These are phyloP conservation scores for Drosophila paramelanica DNA, from an alignment of 2,888 invertebrate species.

Conservation along the genomic window DNA sequence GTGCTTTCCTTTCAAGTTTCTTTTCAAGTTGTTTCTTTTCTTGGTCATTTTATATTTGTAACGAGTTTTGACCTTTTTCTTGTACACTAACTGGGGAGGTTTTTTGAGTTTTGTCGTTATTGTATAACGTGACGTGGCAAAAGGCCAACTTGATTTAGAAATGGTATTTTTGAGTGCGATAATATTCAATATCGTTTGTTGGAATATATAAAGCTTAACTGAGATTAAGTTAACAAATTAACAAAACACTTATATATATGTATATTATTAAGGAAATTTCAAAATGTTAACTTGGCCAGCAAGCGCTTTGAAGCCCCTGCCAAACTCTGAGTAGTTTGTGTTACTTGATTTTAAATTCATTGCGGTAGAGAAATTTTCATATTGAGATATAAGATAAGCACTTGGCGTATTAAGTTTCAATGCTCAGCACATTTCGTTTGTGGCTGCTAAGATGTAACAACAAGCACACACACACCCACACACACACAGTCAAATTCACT, in stretches of 20 bases:
- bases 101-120: not conserved
- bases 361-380: slow-evolving; percentile 28
- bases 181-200: too few species aligned
- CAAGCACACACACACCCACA: not conserved
- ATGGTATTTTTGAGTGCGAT: too few species aligned
- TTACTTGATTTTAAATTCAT: slow-evolving; percentile 20
- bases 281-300: not conserved
- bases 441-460: slow-evolving; percentile 15
- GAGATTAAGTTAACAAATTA: too few species aligned
- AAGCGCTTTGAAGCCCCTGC: slow-evolving; percentile 22
- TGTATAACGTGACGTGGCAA: not conserved
- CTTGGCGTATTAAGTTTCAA: slow-evolving; percentile 46
- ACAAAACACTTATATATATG: not conserved
- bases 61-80: slow-evolving; percentile 11
- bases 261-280: not conserved
- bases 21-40: slow-evolving; percentile 3
- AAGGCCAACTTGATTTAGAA: not conserved
- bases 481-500: not conserved
- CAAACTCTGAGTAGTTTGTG: slow-evolving; percentile 1
- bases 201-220: too few species aligned
- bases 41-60: slow-evolving; percentile 5
- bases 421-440: slow-evolving; percentile 9
- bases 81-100: not conserved
- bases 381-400: slow-evolving; percentile 33
- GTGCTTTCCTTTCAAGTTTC: slow-evolving; percentile 14